Evolutionary conservation across 2,113 vertebrate species (phyloP).

Genomic region (Cinclus mexicanus): DNA sequence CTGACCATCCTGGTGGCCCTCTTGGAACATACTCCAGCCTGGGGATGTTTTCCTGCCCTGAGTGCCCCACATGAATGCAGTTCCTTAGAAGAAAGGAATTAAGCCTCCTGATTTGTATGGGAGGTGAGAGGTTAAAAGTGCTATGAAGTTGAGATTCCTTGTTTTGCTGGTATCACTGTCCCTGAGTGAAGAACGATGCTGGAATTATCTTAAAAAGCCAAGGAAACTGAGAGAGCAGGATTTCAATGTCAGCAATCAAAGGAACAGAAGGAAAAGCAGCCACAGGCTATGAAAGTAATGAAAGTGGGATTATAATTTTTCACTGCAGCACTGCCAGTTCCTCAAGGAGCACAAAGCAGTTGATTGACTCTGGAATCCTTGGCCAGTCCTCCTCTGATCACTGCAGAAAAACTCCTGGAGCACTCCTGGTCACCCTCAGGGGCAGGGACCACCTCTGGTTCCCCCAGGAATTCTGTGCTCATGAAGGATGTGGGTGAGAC

Average conservation of each 20-base stretch:
- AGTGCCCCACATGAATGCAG: background rate
- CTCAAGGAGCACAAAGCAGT: background rate
- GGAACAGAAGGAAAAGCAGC: slow-evolving; percentile 64
- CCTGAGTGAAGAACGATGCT: slow-evolving; percentile 37
- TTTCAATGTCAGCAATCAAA: slow-evolving; percentile 65
- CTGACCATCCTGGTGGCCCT: background rate
- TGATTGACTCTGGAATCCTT: background rate
- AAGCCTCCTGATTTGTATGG: background rate
- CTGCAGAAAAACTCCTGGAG: background rate
- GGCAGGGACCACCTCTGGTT: background rate
- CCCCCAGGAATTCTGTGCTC: background rate
- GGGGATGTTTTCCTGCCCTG: background rate
- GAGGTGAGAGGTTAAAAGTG: slow-evolving; percentile 11
- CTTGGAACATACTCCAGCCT: background rate
- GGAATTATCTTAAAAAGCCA: slow-evolving; percentile 65
- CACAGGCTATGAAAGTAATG: slow-evolving; percentile 58
- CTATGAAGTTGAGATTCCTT: background rate
- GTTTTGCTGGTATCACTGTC: background rate
- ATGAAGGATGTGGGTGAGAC: background rate
- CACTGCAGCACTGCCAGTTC: slow-evolving; percentile 33
- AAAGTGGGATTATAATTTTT: slow-evolving; percentile 52
- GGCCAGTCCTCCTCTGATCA: background rate
- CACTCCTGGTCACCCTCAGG: background rate
- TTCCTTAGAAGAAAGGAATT: background rate
- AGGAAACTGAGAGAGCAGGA: slow-evolving; percentile 24